phyloP scores from a whole-genome alignment of 2,113 vertebrate genomes.

The Cairina moschata region DNA sequence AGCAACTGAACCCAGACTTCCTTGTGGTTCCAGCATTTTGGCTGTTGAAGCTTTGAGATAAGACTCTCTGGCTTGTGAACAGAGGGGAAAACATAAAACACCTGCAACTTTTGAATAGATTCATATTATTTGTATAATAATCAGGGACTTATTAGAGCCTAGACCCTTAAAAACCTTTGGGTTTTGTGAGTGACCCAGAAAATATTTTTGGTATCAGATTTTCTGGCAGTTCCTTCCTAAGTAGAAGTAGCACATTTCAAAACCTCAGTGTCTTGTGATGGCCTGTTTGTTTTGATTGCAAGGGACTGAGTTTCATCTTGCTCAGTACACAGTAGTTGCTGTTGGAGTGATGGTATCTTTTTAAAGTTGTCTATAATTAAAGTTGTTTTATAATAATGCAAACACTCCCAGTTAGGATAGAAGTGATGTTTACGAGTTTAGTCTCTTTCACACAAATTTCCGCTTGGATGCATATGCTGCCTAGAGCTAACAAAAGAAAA shows the following conservation, averaged over 20 bases:
- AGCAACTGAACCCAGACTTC: neutral
- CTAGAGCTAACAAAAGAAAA: slow-evolving; percentile 3
- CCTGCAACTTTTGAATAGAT: neutral
- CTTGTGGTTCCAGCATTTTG: neutral
- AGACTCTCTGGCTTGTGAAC: neutral
- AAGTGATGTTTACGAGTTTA: slow-evolving; percentile 28
- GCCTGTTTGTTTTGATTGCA: slow-evolving; percentile 41
- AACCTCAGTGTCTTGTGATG: neutral
- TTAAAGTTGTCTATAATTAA: slow-evolving; percentile 40
- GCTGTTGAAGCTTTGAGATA: neutral
- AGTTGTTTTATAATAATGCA: neutral
- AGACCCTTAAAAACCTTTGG: neutral
- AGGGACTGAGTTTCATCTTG: slow-evolving; percentile 30
- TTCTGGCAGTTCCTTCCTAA: neutral
- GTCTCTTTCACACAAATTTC: slow-evolving; percentile 43
- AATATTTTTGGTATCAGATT: neutral
- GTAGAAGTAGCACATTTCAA: neutral
- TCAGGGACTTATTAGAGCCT: neutral
- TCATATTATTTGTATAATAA: neutral
- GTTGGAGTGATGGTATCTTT: neutral
- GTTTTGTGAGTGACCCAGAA: slow-evolving; percentile 10
- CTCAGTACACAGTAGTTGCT: neutral
- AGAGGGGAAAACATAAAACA: neutral
- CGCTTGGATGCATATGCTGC: neutral
- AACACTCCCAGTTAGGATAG: neutral